Evolutionary conservation across 2,113 vertebrate genomes (phyloP).

Genomic region (Apeltes quadracus): DNA sequence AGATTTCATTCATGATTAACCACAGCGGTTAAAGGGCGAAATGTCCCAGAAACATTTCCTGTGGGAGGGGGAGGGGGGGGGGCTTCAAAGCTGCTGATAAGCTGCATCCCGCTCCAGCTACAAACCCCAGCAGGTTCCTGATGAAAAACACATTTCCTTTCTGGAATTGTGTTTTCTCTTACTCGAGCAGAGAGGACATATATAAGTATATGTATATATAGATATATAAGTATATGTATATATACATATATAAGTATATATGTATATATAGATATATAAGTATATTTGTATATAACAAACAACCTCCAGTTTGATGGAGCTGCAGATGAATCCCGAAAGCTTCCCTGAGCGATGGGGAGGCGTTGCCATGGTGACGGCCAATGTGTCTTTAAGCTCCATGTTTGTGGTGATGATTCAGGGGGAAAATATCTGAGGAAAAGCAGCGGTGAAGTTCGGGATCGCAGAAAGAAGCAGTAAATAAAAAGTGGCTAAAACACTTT

Average conservation of each 20-base stretch:
- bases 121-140: constrained; percentile 20
- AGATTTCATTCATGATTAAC: constrained; percentile 2
- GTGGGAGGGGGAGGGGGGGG: too few species aligned
- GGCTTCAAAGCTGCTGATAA: constrained; percentile 58
- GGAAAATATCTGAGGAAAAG: constrained; percentile 53
- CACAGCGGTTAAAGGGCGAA: background rate
- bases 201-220: too few species aligned
- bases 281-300: too few species aligned
- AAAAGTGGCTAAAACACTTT: background rate
- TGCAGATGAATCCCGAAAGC: constrained; percentile 25
- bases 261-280: too few species aligned
- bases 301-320: too few species aligned
- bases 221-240: too few species aligned
- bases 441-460: constrained; percentile 1
- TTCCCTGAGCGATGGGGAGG: constrained; percentile 20
- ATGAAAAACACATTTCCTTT: constrained; percentile 30
- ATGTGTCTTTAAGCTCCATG: constrained; percentile 42
- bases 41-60: background rate
- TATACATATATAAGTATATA: too few species aligned
- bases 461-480: background rate
- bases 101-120: constrained; percentile 35
- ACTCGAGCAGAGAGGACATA: background rate
- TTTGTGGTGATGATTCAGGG: constrained; percentile 56
- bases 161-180: background rate
- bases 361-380: constrained; percentile 45